Conservation (phyloP, 2,888 invertebrate species). For the Drosophila parthenogenetica region DNA sequence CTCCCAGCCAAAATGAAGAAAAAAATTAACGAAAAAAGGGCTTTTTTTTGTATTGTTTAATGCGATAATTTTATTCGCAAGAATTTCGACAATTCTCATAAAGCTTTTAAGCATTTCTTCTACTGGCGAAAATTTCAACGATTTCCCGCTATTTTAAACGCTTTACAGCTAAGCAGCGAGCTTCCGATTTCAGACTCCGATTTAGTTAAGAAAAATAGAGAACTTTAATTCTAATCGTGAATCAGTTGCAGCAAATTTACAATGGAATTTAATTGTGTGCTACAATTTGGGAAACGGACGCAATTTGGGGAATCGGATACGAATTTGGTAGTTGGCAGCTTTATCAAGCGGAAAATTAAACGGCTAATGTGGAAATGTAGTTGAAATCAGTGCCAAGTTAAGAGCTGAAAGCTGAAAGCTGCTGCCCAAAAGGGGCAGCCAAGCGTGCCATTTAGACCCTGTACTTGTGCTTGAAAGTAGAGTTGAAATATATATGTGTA, state of each 20-base stretch:
- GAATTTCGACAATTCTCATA: constrained; percentile 75
- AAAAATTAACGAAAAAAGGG: constrained; percentile 10
- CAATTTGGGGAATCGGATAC: neutral
- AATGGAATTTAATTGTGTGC: constrained; percentile 75
- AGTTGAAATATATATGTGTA: constrained; percentile 21
- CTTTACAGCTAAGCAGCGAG: constrained; percentile 9
- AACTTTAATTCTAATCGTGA: constrained; percentile 50
- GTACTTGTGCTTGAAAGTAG: too few species aligned
- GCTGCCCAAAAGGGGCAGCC: constrained; percentile 4
- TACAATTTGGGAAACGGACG: constrained; percentile 15
- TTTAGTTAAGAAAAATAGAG: constrained; percentile 37
- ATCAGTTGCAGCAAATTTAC: constrained; percentile 49
- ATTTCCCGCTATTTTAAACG: constrained; percentile 37
- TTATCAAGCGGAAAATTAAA: constrained; percentile 72
- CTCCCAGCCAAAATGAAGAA: constrained; percentile 23
- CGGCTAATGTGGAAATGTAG: constrained; percentile 35
- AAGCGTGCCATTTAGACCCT: constrained; percentile 17
- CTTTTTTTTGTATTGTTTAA: constrained; percentile 65
- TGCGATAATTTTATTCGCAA: constrained; percentile 72
- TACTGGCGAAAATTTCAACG: constrained; percentile 18
- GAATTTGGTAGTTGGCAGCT: constrained; percentile 44
- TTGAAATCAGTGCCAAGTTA: constrained; percentile 48
- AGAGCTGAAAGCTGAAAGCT: neutral
- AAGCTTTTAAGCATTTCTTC: constrained; percentile 54
- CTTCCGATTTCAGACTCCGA: constrained; percentile 5